Conservation (phyloP, 2,113 vertebrate genomes). For the Irena cyanogastra region DNA sequence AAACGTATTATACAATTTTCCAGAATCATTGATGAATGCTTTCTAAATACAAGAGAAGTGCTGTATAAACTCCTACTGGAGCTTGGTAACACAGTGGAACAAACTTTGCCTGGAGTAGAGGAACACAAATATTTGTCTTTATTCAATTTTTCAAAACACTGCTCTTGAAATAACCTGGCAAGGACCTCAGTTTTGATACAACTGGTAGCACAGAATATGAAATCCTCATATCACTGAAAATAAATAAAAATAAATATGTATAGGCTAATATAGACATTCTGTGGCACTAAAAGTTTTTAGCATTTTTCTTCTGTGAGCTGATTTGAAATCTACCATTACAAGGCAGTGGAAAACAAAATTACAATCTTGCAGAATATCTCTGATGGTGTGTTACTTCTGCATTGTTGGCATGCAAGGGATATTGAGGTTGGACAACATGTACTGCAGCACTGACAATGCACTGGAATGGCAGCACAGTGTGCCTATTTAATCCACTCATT, state of each 20-base stretch:
- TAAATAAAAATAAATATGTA: neutral
- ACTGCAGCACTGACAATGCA: neutral
- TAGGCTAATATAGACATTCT: neutral
- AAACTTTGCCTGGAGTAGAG: conserved; percentile 22
- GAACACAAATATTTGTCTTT: conserved; percentile 7
- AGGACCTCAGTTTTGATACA: conserved; percentile 17
- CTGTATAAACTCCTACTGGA: neutral
- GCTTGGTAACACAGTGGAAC: conserved; percentile 5
- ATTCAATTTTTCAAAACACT: conserved; percentile 23
- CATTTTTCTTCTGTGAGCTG: neutral
- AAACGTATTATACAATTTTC: neutral
- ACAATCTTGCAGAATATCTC: neutral
- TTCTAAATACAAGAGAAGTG: neutral
- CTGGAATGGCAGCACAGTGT: neutral
- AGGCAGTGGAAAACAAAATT: neutral
- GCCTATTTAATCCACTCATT: neutral
- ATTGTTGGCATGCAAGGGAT: neutral
- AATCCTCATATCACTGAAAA: neutral
- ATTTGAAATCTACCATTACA: neutral
- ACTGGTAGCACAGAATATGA: neutral
- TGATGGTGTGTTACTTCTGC: neutral
- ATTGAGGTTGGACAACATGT: accelerated
- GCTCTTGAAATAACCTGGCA: conserved; percentile 29
- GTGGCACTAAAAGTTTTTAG: neutral
- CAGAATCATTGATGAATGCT: conserved; percentile 9